Percentiles rank a stretch among this genome's conserved stretches.
Conservation (phyloP, 37 sponge, comb jelly and placozoan genomes). For the Geodia barretti region DNA sequence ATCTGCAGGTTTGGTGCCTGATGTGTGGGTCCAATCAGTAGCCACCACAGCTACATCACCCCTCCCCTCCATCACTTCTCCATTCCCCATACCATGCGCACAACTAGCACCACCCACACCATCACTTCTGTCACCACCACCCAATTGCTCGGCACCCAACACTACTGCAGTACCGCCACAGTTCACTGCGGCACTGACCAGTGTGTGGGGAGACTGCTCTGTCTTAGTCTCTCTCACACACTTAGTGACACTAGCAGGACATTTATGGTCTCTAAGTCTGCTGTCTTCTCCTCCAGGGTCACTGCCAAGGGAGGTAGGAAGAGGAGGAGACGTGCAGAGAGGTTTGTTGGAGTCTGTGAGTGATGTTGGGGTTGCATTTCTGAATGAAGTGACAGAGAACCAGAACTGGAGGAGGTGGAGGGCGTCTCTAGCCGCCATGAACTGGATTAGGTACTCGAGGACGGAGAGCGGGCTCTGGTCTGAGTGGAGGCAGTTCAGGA, state of each 20-base stretch:
- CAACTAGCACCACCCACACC: too few species aligned
- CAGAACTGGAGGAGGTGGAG: conserved; percentile 65
- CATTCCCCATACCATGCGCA: neutral
- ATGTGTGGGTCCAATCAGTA: too few species aligned
- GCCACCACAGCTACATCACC: too few species aligned
- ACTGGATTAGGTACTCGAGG: conserved; percentile 73
- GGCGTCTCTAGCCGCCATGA: conserved; percentile 40
- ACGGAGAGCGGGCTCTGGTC: conserved; percentile 29
- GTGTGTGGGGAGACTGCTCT: neutral
- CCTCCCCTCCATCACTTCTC: neutral
- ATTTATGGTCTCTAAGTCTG: neutral
- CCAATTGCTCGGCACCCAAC: neutral
- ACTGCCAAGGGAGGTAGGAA: too few species aligned
- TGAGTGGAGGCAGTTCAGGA: conserved; percentile 29
- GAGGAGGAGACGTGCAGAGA: too few species aligned
- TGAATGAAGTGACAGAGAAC: conserved; percentile 69
- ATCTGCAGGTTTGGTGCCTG: neutral
- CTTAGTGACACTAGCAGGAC: neutral
- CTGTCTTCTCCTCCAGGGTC: neutral
- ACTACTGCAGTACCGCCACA: neutral
- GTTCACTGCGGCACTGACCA: neutral
- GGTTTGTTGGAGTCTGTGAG: too few species aligned
- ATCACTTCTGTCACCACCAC: too few species aligned
- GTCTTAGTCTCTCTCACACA: neutral
- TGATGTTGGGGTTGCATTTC: neutral